phyloP scores from a whole-genome alignment of 2,113 vertebrate species.

The Platichthys flesus region DNA sequence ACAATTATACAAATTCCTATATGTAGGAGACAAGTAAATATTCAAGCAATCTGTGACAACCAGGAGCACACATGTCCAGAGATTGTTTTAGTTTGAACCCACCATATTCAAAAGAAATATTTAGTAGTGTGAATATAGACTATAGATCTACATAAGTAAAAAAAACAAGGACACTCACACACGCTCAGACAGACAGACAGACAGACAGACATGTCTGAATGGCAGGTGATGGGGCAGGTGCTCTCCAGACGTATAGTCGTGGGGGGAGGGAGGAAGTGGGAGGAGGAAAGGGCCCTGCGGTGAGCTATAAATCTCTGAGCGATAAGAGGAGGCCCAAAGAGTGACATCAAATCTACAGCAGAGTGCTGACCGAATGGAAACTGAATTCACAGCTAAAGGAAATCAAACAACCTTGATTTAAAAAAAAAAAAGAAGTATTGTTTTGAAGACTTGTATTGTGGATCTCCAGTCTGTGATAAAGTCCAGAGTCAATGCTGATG shows the following conservation, averaged over 20 bases:
- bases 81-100: no score
- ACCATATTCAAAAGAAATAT: no score
- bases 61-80: no score
- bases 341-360: slow-evolving; percentile 20
- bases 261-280: slow-evolving; percentile 29
- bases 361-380: neutral
- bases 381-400: neutral
- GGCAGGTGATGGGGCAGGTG: slow-evolving; percentile 82
- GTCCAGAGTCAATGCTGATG: slow-evolving; percentile 45
- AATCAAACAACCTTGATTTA: neutral
- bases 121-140: no score
- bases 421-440: no score
- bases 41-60: no score
- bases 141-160: no score
- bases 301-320: slow-evolving; percentile 38
- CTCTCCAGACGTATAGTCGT: slow-evolving; percentile 58
- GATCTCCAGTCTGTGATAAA: slow-evolving; percentile 43
- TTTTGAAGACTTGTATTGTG: neutral
- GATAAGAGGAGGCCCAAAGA: slow-evolving; percentile 40
- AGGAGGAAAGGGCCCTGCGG: slow-evolving; percentile 3
- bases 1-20: no score
- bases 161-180: slow-evolving; percentile 29
- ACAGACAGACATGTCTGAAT: slow-evolving; percentile 55
- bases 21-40: no score
- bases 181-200: slow-evolving; percentile 47